Percentiles rank a stretch among this genome's conserved stretches.
phyloP scores from a whole-genome alignment of 1,140 invertebrate species.

The Sinonovacula constricta region DNA sequence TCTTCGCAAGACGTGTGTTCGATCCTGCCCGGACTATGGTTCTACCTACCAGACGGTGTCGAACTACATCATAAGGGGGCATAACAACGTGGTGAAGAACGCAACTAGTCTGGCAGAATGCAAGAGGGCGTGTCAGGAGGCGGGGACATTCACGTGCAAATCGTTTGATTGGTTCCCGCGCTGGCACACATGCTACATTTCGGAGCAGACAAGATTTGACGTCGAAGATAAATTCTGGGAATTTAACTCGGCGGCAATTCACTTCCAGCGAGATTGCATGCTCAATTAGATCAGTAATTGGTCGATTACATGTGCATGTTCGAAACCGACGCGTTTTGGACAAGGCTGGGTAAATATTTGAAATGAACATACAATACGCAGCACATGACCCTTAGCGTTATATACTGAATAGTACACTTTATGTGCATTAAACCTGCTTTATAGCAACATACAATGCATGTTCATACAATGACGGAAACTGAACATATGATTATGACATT shows the following conservation, averaged over 20 bases:
- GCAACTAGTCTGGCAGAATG: conserved; percentile 9
- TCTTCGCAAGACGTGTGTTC: background rate
- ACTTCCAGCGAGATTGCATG: conserved; percentile 44
- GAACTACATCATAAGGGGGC: conserved; percentile 22
- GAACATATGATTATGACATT: too few species aligned
- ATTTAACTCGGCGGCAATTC: conserved; percentile 18
- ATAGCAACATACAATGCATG: too few species aligned
- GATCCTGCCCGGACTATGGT: conserved; percentile 10
- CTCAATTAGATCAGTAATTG: too few species aligned
- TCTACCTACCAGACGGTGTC: conserved; percentile 23
- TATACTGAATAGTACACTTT: too few species aligned
- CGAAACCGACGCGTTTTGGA: too few species aligned
- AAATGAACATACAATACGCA: too few species aligned
- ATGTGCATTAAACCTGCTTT: too few species aligned
- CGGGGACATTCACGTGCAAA: conserved; percentile 11
- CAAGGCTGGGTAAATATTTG: too few species aligned
- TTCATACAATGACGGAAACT: too few species aligned
- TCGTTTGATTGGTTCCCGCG: conserved; percentile 36
- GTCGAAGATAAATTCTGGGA: conserved; percentile 13
- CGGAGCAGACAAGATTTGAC: background rate
- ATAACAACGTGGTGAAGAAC: conserved; percentile 16
- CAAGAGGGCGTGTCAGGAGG: background rate
- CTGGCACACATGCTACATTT: conserved; percentile 21
- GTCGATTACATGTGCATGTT: too few species aligned
- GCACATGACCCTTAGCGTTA: too few species aligned